Base-by-base conservation (phyloP, 1,140 invertebrate species). In the Zaprionus nigranus region DNA sequence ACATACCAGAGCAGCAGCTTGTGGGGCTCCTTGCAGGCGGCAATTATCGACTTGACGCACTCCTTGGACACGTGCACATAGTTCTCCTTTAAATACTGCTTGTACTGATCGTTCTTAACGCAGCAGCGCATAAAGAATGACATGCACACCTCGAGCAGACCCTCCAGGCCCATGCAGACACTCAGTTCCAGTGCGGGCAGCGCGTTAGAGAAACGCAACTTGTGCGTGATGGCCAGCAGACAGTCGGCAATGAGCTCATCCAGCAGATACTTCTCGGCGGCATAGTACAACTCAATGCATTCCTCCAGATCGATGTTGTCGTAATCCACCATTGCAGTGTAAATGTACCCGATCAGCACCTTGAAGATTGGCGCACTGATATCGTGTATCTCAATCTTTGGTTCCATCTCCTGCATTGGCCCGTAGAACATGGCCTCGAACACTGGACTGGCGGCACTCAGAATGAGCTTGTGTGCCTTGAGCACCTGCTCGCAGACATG, bases 391-490 rank as follows among this genome's bases (percentile, higher is more conserved):
- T 91, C 87, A 24, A 93, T 91, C 24, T 90, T 76, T 2, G 82
- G 76, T 17, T 76, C 58, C 30, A 67, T 94, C 22, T 93, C 92
- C 36, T 95, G 94, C 72, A 96, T 70, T n/a, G 94, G 93, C 0
- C 95, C 95, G 92, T 94, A 96, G 75, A 96, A 94, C 95, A 96
- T 95, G 12, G 95, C 95, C 90, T 96, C 95, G 85, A 97, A 96
- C n/a, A 96, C 95, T 5, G 96, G 95, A 92, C 96, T 96, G 77
- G 94, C 94, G 12, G 95, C 94, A 9, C 94, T 94, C 28, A 97
- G 81, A 64, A 97, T 95, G 38, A 96, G 88, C 91, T 96, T 96
- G 81, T 97, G 96, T 9, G 84, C 81, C 46, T 90, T 91, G 2
- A 92, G n/a, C 57, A 81, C 79, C 38, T 81, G 51, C 4, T 82